Percentiles rank a stretch among this genome's conserved stretches.
Conservation (phyloP, 1,140 invertebrate species). For the Galleria mellonella region DNA sequence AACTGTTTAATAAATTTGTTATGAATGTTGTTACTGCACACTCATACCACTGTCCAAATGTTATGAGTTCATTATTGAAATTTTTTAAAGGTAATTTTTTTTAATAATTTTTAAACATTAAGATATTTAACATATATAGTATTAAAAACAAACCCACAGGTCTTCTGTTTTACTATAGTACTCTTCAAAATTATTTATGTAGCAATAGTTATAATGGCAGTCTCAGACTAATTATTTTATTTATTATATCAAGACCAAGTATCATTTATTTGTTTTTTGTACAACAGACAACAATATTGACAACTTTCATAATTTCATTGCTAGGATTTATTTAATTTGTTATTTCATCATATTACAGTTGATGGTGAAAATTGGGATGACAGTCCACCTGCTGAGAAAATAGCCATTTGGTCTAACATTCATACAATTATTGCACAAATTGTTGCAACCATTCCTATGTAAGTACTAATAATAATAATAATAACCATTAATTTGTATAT, state of each 20-base stretch:
- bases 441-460: conserved; percentile 71
- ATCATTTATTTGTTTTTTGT: too few relatives aligned
- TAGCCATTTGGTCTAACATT: conserved; percentile 57
- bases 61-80: conserved; percentile 52
- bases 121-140: too few relatives aligned
- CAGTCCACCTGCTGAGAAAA: conserved; percentile 34
- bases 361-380: conserved; percentile 58
- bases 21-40: conserved; percentile 63
- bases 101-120: not conserved
- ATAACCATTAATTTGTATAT: too few relatives aligned
- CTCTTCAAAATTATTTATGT: too few relatives aligned
- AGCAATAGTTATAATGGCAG: too few relatives aligned
- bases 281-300: too few relatives aligned
- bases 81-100: conserved; percentile 53
- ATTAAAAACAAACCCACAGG: too few relatives aligned
- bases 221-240: too few relatives aligned
- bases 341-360: conserved; percentile 32
- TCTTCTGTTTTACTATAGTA: too few relatives aligned
- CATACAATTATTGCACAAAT: conserved; percentile 67
- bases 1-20: conserved; percentile 50
- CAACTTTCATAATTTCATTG: too few relatives aligned
- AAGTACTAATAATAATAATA: conserved; percentile 42
- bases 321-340: too few relatives aligned
- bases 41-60: conserved; percentile 57
- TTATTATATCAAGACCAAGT: too few relatives aligned